A percentile compares a stretch with the other conserved stretches of the same genome.
phyloP scores from a whole-genome alignment of 2,113 vertebrate genomes.

The Zapus hudsonius region DNA sequence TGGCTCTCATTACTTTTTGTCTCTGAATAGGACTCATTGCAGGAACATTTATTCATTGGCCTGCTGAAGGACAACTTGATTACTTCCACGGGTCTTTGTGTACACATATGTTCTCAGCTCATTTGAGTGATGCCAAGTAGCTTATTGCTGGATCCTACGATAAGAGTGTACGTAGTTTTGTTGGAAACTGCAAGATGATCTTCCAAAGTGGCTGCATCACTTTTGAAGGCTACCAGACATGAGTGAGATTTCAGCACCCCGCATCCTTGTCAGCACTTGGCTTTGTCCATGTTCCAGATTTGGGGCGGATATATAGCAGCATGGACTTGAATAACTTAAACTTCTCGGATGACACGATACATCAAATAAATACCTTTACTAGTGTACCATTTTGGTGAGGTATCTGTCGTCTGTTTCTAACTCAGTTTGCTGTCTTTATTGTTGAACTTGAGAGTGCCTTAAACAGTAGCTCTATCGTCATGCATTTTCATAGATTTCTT shows the following conservation, averaged over 20 bases:
- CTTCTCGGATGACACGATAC: background rate
- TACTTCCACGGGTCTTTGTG: background rate
- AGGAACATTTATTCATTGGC: background rate
- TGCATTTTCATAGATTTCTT: background rate
- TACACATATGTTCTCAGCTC: background rate
- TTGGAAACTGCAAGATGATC: background rate
- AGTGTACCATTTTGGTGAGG: background rate
- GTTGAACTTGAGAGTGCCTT: background rate
- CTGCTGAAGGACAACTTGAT: background rate
- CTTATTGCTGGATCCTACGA: background rate
- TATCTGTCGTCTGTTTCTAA: background rate
- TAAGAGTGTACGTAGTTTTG: background rate
- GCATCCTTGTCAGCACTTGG: background rate
- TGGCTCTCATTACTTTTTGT: background rate
- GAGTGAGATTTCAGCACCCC: background rate
- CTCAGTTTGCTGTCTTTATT: background rate
- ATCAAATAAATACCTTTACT: background rate
- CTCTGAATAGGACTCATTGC: background rate
- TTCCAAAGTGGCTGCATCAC: background rate
- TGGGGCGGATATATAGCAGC: no score
- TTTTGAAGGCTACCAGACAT: background rate
- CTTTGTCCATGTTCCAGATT: background rate
- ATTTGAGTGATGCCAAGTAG: background rate
- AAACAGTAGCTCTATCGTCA: background rate
- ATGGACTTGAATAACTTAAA: background rate